Percentiles rank a stretch among this genome's conserved stretches.
These are phyloP conservation scores for Heterodera filipjevi DNA, from an alignment of 2,888 invertebrate species.

Conservation along the genomic window DNA sequence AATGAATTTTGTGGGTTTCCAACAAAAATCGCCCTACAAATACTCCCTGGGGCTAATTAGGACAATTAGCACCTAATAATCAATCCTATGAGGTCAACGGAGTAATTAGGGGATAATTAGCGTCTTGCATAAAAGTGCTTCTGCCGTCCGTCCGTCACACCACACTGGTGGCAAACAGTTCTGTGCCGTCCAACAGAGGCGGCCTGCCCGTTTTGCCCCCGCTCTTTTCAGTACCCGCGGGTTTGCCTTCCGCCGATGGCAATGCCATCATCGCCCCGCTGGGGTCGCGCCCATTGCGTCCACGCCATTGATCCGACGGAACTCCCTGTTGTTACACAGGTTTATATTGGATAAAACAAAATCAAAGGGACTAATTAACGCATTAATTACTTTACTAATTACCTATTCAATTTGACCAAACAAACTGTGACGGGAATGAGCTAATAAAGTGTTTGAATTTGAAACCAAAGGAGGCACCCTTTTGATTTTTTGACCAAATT, in stretches of 20 bases:
- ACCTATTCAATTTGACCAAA: no score
- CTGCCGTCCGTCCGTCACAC: neutral
- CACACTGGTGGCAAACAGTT: constrained; percentile 15
- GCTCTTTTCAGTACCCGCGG: neutral
- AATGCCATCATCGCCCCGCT: neutral
- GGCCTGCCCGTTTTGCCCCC: neutral
- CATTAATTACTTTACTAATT: no score
- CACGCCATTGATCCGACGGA: neutral
- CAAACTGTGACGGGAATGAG: no score
- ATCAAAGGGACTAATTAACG: no score
- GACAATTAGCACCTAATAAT: neutral
- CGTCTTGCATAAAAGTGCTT: neutral
- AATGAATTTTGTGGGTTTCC: no score
- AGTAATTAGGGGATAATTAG: neutral
- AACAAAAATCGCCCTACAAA: no score
- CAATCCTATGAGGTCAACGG: no score
- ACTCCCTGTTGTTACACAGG: neutral
- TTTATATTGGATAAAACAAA: neutral
- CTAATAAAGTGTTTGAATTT: no score
- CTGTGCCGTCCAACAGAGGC: neutral
- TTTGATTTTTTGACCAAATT: no score
- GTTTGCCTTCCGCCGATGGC: neutral
- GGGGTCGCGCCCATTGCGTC: neutral
- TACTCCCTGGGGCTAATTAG: neutral
- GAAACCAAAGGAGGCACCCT: no score